These are phyloP conservation scores for Nephotettix cincticeps DNA, from an alignment of 1,140 invertebrate species.

Conservation along the genomic window DNA sequence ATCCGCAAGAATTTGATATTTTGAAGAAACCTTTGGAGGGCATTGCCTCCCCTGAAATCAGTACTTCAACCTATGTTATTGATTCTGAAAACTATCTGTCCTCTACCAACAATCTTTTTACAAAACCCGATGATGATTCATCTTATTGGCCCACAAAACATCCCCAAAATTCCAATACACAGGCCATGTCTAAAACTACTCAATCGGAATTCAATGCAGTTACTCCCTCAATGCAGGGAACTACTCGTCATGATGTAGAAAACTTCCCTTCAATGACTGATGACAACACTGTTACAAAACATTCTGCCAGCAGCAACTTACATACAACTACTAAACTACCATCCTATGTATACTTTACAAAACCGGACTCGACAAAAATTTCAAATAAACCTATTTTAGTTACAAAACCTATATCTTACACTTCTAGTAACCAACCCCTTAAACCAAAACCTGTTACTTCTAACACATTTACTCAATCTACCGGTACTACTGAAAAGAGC, in stretches of 20 bases:
- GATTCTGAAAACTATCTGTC: not conserved
- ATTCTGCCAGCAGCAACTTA: not conserved
- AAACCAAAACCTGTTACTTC: conserved; percentile 11
- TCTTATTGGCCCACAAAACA: conserved; percentile 1
- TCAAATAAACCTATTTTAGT: not conserved
- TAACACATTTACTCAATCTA: not conserved
- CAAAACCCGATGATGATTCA: not conserved
- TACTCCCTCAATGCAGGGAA: not conserved
- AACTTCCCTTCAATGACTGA: conserved; percentile 3
- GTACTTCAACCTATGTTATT: conserved; percentile 32
- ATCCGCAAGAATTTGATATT: conserved; percentile 57
- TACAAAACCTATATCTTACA: not conserved
- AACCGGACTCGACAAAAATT: not conserved
- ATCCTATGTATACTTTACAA: not conserved
- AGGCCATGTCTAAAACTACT: conserved; percentile 3
- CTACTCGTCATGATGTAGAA: not conserved
- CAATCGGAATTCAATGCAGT: not conserved
- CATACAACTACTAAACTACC: not conserved
- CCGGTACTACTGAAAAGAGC: not conserved
- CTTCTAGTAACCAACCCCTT: not conserved
- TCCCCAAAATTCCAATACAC: conserved; percentile 14
- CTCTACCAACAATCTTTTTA: not conserved
- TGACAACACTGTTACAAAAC: not conserved
- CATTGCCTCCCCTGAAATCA: conserved; percentile 23
- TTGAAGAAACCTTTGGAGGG: conserved; percentile 19